Percentiles rank a stretch among this genome's conserved stretches.
Evolutionary conservation across 2,113 vertebrate genomes (phyloP).

Genomic region (Pholis gunnellus): DNA sequence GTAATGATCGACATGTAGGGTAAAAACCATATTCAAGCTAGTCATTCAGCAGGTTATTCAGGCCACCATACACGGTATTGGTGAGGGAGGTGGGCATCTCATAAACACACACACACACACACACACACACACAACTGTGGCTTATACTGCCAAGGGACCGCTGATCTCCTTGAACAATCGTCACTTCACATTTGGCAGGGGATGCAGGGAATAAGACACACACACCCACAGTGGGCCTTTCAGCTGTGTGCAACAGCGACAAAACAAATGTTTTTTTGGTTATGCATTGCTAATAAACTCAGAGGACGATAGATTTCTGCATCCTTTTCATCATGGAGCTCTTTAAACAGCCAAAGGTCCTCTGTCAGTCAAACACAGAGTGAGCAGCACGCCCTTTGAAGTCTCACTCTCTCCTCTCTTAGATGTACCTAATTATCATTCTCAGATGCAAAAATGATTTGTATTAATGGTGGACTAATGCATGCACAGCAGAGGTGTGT

Average conservation of each 20-base stretch:
- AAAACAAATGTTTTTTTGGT: constrained; percentile 73
- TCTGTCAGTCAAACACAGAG: constrained; percentile 70
- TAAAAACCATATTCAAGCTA: not conserved
- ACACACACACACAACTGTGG: constrained; percentile 21
- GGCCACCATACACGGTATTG: not conserved
- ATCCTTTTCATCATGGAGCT: constrained; percentile 77
- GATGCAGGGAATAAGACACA: constrained; percentile 58
- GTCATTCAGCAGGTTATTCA: not conserved
- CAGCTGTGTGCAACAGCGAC: constrained; percentile 50
- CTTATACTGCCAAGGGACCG: constrained; percentile 38
- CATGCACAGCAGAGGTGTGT: constrained; percentile 55
- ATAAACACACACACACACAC: constrained; percentile 2
- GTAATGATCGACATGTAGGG: not conserved
- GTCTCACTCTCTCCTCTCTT: constrained; percentile 75
- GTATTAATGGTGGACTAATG: constrained; percentile 80
- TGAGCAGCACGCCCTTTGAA: constrained; percentile 78
- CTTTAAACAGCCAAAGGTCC: constrained; percentile 72
- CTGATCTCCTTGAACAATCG: constrained; percentile 70
- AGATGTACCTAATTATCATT: constrained; percentile 82
- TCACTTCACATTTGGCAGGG: constrained; percentile 73
- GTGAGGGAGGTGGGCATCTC: not conserved
- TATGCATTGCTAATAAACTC: constrained; percentile 80
- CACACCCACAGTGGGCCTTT: constrained; percentile 52
- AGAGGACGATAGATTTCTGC: constrained; percentile 71
- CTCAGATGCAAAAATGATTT: constrained; percentile 76